Conservation (phyloP, 1,140 invertebrate species). For the Drosophila asahinai region DNA sequence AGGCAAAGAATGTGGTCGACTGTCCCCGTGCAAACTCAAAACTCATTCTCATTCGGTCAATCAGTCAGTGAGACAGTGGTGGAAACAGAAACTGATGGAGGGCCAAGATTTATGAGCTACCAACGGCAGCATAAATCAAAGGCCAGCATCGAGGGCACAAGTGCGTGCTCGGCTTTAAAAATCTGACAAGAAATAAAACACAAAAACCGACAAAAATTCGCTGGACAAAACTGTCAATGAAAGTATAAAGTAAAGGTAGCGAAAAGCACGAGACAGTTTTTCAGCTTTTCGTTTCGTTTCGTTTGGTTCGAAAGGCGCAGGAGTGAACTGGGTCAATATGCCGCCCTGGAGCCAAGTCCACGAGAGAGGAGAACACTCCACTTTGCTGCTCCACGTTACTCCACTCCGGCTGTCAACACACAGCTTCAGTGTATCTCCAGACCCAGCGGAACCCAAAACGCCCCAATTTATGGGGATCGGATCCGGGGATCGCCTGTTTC, state of each 20-base stretch:
- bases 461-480: constrained; percentile 64
- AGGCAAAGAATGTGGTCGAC: constrained; percentile 50
- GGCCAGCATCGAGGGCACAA: constrained; percentile 74
- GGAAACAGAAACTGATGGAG: not conserved
- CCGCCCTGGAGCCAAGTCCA: constrained; percentile 64
- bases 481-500: constrained; percentile 30
- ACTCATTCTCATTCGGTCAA: constrained; percentile 48
- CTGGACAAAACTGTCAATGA: constrained; percentile 72
- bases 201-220: constrained; percentile 27
- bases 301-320: constrained; percentile 49
- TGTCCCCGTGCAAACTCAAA: constrained; percentile 3
- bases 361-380: constrained; percentile 45
- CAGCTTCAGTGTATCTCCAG: constrained; percentile 28
- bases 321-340: constrained; percentile 74
- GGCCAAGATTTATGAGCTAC: constrained; percentile 66
- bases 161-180: constrained; percentile 68
- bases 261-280: constrained; percentile 50
- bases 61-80: constrained; percentile 45
- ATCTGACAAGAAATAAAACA: constrained; percentile 8
- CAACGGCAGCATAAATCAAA: constrained; percentile 71
- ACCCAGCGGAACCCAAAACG: constrained; percentile 61
- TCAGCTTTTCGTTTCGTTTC: constrained; percentile 14
- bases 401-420: constrained; percentile 41
- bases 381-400: constrained; percentile 48
- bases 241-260: constrained; percentile 68